These are phyloP conservation scores for Solenopsis fugax DNA, from an alignment of 1,140 invertebrate species.

Conservation along the genomic window DNA sequence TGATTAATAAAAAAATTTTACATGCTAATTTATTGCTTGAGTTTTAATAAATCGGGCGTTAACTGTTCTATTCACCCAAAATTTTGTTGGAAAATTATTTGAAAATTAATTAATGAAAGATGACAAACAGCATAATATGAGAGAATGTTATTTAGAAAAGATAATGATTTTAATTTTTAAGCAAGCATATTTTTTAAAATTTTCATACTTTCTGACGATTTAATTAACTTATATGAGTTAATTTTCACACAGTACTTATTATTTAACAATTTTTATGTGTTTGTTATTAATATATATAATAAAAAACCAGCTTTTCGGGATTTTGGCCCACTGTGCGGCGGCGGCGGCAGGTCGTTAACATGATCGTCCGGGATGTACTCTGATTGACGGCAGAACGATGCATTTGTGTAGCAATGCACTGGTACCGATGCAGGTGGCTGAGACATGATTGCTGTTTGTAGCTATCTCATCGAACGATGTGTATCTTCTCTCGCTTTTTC, in stretches of 20 bases:
- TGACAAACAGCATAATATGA: not conserved
- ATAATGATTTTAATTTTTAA: not conserved
- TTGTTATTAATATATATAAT: not conserved
- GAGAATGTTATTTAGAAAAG: not conserved
- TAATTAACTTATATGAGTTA: not conserved
- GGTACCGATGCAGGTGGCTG: conserved; percentile 72
- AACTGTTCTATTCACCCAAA: no score
- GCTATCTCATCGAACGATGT: not conserved
- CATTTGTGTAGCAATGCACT: conserved; percentile 90
- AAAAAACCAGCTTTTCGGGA: no score
- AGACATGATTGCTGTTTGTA: conserved; percentile 67
- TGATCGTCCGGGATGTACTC: conserved; percentile 86
- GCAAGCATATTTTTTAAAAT: not conserved
- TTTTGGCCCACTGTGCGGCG: conserved; percentile 81
- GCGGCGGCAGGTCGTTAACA: conserved; percentile 76
- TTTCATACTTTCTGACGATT: not conserved
- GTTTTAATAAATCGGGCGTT: no score
- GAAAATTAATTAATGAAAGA: not conserved
- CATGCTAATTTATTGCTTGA: no score
- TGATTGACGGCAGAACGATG: conserved; percentile 92
- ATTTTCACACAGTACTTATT: no score
- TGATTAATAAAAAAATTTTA: no score
- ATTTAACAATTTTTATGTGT: not conserved
- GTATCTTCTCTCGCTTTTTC: not conserved
- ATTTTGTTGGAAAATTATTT: not conserved